phyloP scores from a whole-genome alignment of 2,797 vertebrate genomes.

The Margarornis squamiger region DNA sequence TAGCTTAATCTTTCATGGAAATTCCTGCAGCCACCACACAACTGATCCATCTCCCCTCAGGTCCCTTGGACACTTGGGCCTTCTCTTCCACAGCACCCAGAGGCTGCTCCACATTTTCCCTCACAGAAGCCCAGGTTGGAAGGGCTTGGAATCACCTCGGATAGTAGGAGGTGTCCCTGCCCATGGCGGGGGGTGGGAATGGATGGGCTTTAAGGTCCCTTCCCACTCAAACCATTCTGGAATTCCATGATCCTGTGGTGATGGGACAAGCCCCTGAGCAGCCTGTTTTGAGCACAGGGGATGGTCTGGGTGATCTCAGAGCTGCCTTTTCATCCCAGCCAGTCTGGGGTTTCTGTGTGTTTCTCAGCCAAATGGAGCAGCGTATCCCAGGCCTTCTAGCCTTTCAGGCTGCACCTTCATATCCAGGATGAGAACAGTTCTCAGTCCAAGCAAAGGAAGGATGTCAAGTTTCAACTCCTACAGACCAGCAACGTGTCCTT shows the following conservation, averaged over 20 bases:
- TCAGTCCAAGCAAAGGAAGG: not conserved
- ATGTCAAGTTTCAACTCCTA: not conserved
- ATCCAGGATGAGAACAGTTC: not conserved
- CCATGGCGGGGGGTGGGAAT: not conserved
- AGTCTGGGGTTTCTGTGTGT: fast-evolving
- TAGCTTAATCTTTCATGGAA: not conserved
- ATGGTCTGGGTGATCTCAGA: not conserved
- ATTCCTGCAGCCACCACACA: not conserved
- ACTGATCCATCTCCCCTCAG: not conserved
- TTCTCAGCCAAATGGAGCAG: not conserved
- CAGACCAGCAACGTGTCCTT: not conserved
- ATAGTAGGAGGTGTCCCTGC: fast-evolving
- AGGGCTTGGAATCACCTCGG: not conserved
- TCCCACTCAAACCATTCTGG: not conserved
- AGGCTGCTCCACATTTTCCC: not conserved
- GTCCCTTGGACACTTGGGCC: too few relatives aligned
- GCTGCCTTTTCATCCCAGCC: not conserved
- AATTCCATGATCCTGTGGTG: fast-evolving
- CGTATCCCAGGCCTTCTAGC: not conserved
- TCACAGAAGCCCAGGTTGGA: fast-evolving
- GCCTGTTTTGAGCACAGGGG: not conserved
- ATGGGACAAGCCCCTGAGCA: not conserved
- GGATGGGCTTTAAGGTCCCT: not conserved
- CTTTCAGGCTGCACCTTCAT: not conserved
- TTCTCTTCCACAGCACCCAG: not conserved